These are phyloP conservation scores for Lycaena phlaeas DNA, from an alignment of 2,888 invertebrate species.

Conservation along the genomic window DNA sequence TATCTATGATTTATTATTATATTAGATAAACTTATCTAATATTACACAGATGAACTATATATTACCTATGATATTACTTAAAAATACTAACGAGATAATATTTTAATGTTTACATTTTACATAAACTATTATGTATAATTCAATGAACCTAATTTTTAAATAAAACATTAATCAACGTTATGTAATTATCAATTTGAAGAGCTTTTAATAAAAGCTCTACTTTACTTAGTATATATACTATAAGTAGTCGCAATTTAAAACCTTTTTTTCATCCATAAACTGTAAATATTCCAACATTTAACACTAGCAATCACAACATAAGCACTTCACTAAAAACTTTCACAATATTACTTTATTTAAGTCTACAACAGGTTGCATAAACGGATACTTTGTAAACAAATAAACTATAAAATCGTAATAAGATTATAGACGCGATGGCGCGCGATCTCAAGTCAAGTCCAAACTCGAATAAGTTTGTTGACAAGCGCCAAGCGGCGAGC, in stretches of 20 bases:
- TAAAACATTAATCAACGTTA: too few relatives aligned
- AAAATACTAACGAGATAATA: too few relatives aligned
- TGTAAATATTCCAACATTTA: slow-evolving; percentile 23
- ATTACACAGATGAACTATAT: too few relatives aligned
- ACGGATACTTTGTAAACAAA: slow-evolving; percentile 25
- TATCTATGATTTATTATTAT: too few relatives aligned
- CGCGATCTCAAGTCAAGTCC: slow-evolving; percentile 32
- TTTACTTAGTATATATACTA: not conserved
- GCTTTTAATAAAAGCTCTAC: too few relatives aligned
- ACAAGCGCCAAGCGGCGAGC: slow-evolving; percentile 58
- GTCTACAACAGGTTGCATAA: slow-evolving; percentile 25
- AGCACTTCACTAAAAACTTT: slow-evolving; percentile 12
- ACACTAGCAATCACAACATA: slow-evolving; percentile 16
- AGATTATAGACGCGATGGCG: slow-evolving; percentile 15
- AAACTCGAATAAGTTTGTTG: slow-evolving; percentile 59
- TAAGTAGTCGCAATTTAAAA: not conserved
- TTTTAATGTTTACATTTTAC: too few relatives aligned
- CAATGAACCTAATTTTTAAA: too few relatives aligned
- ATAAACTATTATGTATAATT: too few relatives aligned
- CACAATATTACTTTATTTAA: slow-evolving; percentile 16
- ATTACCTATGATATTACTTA: too few relatives aligned
- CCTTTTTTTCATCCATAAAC: slow-evolving; percentile 17
- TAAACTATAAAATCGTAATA: slow-evolving; percentile 12
- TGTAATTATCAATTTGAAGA: too few relatives aligned
- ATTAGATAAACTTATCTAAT: too few relatives aligned